phyloP scores from a whole-genome alignment of 1,140 invertebrate species.

The Idris sp. region DNA sequence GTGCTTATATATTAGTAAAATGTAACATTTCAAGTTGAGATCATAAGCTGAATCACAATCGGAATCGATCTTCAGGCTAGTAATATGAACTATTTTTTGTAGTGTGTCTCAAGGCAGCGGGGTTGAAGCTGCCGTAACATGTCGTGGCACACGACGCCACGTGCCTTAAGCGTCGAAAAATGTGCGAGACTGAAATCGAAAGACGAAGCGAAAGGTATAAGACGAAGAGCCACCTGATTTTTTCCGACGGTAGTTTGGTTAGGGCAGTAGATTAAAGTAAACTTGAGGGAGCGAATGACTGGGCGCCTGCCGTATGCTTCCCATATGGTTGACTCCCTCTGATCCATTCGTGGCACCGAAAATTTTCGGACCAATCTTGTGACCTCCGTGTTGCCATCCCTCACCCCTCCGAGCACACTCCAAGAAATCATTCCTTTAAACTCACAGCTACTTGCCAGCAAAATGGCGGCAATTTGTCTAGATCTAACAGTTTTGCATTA shows the following conservation, averaged over 20 bases:
- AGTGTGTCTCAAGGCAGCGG: conserved; percentile 17
- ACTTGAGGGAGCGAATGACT: conserved; percentile 66
- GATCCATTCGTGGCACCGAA: conserved; percentile 59
- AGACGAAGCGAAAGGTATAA: conserved; percentile 64
- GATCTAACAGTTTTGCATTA: too few relatives aligned
- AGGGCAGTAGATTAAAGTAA: conserved; percentile 75
- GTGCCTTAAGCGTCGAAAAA: conserved; percentile 54
- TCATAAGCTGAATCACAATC: too few relatives aligned
- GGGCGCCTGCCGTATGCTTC: conserved; percentile 76
- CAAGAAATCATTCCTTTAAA: conserved; percentile 25
- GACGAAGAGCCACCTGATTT: conserved; percentile 73
- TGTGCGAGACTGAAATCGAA: conserved; percentile 53
- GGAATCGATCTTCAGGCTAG: conserved; percentile 14
- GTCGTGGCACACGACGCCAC: conserved; percentile 61
- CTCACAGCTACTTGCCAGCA: too few relatives aligned
- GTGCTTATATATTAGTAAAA: too few relatives aligned
- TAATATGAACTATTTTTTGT: conserved; percentile 55
- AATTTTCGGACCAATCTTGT: conserved; percentile 56
- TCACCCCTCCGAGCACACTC: conserved; percentile 9
- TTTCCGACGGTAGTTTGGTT: conserved; percentile 74
- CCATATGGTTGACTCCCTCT: conserved; percentile 75
- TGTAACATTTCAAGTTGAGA: too few relatives aligned
- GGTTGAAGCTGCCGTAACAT: conserved; percentile 36
- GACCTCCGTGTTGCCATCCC: conserved; percentile 43
- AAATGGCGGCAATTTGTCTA: too few relatives aligned